These are phyloP conservation scores for Rhinolophus sinicus DNA, from an alignment of 2,113 vertebrate species.

Conservation along the genomic window DNA sequence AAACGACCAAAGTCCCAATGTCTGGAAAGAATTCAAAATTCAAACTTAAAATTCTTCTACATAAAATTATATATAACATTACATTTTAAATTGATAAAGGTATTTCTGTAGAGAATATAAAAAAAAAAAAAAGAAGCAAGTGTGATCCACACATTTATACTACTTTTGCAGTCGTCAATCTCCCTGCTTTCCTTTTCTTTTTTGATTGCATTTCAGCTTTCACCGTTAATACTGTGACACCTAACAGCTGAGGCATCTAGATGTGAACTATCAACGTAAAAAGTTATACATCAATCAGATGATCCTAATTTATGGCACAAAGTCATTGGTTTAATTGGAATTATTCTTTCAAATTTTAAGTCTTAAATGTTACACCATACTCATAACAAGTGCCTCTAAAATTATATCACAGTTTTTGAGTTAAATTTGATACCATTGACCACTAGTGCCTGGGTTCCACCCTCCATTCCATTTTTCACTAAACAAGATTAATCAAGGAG, in stretches of 20 bases:
- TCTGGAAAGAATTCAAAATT: background rate
- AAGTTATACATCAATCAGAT: background rate
- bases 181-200: background rate
- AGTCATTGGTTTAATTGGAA: background rate
- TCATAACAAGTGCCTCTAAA: background rate
- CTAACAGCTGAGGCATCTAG: background rate
- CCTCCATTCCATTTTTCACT: background rate
- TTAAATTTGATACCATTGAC: constrained; percentile 53
- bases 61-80: background rate
- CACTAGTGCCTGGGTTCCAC: constrained; percentile 25
- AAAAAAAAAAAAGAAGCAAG: background rate
- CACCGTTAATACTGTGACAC: background rate
- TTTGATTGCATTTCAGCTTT: background rate
- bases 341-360: background rate
- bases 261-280: background rate
- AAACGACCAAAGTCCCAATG: background rate
- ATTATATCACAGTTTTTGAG: background rate
- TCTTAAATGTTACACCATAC: background rate
- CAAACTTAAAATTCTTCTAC: background rate
- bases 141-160: background rate
- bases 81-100: background rate
- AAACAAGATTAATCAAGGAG: constrained; percentile 53
- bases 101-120: background rate
- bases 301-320: background rate
- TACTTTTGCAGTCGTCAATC: background rate